Evolutionary conservation across 2,888 invertebrate species (phyloP), one percentile per base, ranked within the genome.

Genomic region (Drosophila longiperda): DNA sequence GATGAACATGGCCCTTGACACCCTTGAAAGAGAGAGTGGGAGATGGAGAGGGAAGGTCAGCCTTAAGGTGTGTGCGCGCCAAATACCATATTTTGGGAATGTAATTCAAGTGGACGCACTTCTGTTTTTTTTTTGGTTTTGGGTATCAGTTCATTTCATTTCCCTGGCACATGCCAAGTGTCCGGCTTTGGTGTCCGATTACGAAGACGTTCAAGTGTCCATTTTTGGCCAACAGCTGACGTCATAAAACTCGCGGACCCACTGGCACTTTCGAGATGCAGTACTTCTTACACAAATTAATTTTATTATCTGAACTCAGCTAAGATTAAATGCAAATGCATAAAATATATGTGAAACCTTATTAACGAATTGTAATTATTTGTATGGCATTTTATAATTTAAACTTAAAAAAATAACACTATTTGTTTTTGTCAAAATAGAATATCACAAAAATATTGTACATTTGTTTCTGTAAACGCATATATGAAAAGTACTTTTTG

Each of bases 81-180:
- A 69, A 77, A 63, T 52, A 62, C 57, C 54, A 57, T 76, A 65
- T 87, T 79, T 76, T 69, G 76, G 67, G 71, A 73, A 73, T 86
- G 89, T 83, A 87, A 87, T 87, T 84, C 84, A 89, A 87, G 87
- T 87, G 89, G 83, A 79, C 77, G 68, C 86, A 85, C 83, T 85
- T 85, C 86, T 87, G 85, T 73, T 73, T 77, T 74, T 6, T 81
- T 80, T 82, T 78, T 71, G 82, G 87, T 87, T 87, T 82, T 78
- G 58, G 75, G 66, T 82, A 80, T 42, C 75, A 69, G 55, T 70
- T 32, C 53, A 52, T 72, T 85, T 77, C 73, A 76, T 89, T 89
- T 89, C 87, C 89, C 71, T 87, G 82, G 87, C 87, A 87, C 87
- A 87, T 79, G 87, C 89, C 89, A 87, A 86, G 82, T 78, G 77